These are phyloP conservation scores for Steinernema hermaphroditum DNA, from an alignment of 2,888 invertebrate genomes.

Conservation along the genomic window DNA sequence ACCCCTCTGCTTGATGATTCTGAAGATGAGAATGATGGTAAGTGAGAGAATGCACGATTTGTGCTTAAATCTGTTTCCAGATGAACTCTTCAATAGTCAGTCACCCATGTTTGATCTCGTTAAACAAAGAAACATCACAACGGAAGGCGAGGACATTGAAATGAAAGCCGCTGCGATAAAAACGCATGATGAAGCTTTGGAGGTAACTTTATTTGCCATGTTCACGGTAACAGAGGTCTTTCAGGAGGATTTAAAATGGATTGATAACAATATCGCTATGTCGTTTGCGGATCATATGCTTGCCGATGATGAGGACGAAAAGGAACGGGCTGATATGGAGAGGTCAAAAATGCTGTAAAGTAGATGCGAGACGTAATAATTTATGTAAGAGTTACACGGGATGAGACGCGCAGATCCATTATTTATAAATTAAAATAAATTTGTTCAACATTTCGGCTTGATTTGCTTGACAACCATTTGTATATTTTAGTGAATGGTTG, in stretches of 20 bases:
- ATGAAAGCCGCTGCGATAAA: not conserved
- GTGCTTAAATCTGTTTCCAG: slow-evolving; percentile 38
- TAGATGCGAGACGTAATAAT: too few relatives aligned
- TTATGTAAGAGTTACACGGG: too few relatives aligned
- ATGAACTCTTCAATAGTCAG: slow-evolving; percentile 53
- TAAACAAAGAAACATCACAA: slow-evolving; percentile 42
- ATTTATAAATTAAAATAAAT: too few relatives aligned
- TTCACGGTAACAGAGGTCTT: too few relatives aligned
- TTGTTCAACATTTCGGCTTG: too few relatives aligned
- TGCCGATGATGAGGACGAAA: slow-evolving; percentile 61
- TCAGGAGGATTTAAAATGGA: slow-evolving; percentile 83
- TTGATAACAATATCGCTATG: slow-evolving; percentile 88
- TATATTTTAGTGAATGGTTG: too few relatives aligned
- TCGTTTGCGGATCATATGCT: slow-evolving; percentile 73
- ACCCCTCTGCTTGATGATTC: slow-evolving; percentile 86
- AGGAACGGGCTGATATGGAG: slow-evolving; percentile 56
- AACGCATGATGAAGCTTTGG: slow-evolving; percentile 1
- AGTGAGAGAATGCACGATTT: not conserved
- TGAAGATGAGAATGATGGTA: slow-evolving; percentile 74
- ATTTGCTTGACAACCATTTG: too few relatives aligned
- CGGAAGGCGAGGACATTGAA: slow-evolving; percentile 34
- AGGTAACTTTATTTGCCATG: too few relatives aligned
- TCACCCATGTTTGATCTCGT: slow-evolving; percentile 48
- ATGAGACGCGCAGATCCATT: too few relatives aligned
- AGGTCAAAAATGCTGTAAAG: slow-evolving; percentile 62